A percentile compares a stretch with the other conserved stretches of the same genome.
These are phyloP conservation scores for Forbesichthys papilliferus DNA, from an alignment of 2,113 vertebrate species.

Conservation along the genomic window DNA sequence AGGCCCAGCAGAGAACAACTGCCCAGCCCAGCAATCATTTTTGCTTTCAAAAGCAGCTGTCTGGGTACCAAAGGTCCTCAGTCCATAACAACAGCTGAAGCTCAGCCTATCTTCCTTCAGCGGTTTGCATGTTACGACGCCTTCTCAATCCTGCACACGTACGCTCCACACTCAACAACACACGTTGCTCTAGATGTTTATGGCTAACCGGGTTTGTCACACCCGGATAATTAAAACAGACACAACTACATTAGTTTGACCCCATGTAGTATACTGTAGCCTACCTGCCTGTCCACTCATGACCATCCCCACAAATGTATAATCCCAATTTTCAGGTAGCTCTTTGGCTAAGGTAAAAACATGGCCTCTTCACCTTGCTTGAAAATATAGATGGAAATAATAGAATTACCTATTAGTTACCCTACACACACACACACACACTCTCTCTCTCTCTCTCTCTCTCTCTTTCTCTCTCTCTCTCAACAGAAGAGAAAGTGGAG, in stretches of 20 bases:
- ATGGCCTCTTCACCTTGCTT: no score
- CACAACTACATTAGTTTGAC: no score
- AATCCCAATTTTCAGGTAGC: no score
- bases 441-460: background rate
- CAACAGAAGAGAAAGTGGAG: background rate
- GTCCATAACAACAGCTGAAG: slow-evolving; percentile 80
- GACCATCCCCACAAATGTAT: no score
- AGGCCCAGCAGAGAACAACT: slow-evolving; percentile 63
- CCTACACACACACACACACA: background rate
- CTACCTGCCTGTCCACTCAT: no score
- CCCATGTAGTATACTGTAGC: no score
- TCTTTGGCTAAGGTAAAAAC: no score
- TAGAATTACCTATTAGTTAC: no score
- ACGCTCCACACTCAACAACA: background rate
- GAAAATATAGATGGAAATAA: no score
- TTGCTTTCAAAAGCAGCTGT: slow-evolving; percentile 73
- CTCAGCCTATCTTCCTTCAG: slow-evolving; percentile 34
- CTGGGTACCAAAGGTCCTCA: slow-evolving; percentile 47
- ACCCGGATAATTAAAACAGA: no score
- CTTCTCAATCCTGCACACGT: slow-evolving; percentile 27
- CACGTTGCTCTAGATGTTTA: background rate
- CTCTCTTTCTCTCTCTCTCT: background rate
- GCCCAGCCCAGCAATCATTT: slow-evolving; percentile 64
- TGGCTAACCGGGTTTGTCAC: no score
- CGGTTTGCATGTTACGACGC: slow-evolving; percentile 25